Base-by-base conservation (phyloP, 2,888 invertebrate genomes). In the Cetonia aurata region DNA sequence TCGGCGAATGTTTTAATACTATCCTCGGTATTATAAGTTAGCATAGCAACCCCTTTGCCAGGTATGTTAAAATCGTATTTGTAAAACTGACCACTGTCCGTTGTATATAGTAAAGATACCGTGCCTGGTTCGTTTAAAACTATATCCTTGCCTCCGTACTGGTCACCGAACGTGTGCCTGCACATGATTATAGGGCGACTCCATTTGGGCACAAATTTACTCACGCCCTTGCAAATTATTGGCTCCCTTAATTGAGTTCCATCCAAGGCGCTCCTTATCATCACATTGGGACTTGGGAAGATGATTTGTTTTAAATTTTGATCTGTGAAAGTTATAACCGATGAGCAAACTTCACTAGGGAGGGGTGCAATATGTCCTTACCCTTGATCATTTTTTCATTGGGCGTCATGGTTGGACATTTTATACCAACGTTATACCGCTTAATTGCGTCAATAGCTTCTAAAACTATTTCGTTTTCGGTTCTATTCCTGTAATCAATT, bases 351-450 rank as follows among this genome's bases (percentile, higher is more conserved):
- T 46, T 50, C n/a, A n/a, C 37, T 56, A 72, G 13, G 19, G n/a
- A n/a, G 17, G 50, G 1, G 33, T 9, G 12, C 8, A 1, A 42
- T 41, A 31, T 33, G 3, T 33, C 59, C 71, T 74, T 79, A 93
- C 94, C 94, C 89, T 94, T 89, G n/a, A 94, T 94, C 80, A 94
- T 87, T 76, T 90, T 90, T 81, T 95, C 95, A 83, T 95, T 95
- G 8, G 96, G 95, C 1, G 96, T 96, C 78, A 96, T 96, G 68
- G 96, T 96, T 70, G 96, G 95, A 83, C 95, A 95, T 85, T 95
- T 96, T 83, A 96, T 93, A 62, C 95, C 95, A 3, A 96, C 95
- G 83, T 92, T 94, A 86, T 95, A 91, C 82, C 95, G 92, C 75
- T 90, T 86, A 79, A 95, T 93, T 60, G 96, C 96, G 77, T 92